These are phyloP conservation scores for Tursiops truncatus DNA, from an alignment of 2,113 vertebrate genomes.

Conservation along the genomic window DNA sequence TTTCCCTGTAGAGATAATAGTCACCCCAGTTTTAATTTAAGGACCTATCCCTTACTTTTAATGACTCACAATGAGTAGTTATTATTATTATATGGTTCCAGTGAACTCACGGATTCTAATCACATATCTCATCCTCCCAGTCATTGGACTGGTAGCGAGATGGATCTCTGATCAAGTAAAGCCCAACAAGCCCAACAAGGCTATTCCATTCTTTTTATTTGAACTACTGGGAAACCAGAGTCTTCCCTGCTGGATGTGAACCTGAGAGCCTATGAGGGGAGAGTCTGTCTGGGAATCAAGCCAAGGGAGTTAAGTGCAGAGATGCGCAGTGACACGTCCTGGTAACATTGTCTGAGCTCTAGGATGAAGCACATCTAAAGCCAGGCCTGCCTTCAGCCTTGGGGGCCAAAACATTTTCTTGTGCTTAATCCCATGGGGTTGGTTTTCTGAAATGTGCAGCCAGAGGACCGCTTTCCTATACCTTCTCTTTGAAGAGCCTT, in stretches of 20 bases:
- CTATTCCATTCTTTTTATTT: not conserved
- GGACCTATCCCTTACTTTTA: not conserved
- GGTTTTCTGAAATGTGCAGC: not conserved
- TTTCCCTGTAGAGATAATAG: not conserved
- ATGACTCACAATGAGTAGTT: not conserved
- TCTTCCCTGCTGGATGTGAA: not conserved
- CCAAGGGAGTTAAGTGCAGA: not conserved
- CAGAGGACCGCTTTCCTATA: not conserved
- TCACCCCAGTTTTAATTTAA: not conserved
- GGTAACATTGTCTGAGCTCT: not conserved
- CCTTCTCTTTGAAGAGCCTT: not conserved
- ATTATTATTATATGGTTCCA: not conserved
- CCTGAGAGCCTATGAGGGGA: not conserved
- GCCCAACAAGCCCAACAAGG: not conserved
- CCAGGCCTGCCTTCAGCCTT: not conserved
- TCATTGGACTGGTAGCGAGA: accelerated
- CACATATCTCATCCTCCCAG: not conserved
- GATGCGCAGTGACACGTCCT: not conserved
- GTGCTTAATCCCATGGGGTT: not conserved
- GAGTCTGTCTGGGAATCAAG: not conserved
- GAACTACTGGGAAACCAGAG: not conserved
- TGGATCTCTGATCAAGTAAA: not conserved
- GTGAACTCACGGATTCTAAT: not conserved
- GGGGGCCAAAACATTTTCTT: not conserved
- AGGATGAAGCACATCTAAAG: not conserved